Evolutionary conservation across 2,113 vertebrate genomes (phyloP).

Genomic region (Stegostoma tigrinum): DNA sequence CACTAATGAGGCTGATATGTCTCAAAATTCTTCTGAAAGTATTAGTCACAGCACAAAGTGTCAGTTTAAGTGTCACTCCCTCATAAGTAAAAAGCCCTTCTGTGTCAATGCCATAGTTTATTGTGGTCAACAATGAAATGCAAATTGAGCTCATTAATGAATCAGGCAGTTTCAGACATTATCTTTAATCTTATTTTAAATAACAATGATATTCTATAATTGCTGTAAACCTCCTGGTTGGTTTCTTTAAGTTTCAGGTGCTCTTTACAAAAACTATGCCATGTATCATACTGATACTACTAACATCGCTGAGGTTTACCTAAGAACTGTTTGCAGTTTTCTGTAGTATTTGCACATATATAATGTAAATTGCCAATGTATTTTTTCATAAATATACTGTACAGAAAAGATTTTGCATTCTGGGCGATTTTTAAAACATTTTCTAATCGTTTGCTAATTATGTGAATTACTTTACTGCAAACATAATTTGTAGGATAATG

Average conservation of each 20-base stretch:
- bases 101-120: background rate
- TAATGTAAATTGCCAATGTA: background rate
- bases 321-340: background rate
- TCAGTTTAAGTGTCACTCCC: background rate
- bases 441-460: background rate
- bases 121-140: background rate
- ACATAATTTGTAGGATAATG: background rate
- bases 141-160: background rate
- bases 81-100: background rate
- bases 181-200: background rate
- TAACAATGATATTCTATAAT: background rate
- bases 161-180: background rate
- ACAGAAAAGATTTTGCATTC: background rate
- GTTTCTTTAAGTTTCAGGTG: background rate
- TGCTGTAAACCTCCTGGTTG: no score
- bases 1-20: constrained; percentile 24
- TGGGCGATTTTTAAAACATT: background rate
- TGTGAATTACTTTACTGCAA: background rate
- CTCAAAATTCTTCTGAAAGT: background rate
- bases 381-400: background rate
- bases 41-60: constrained; percentile 17
- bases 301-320: background rate
- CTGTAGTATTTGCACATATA: background rate
- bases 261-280: background rate
- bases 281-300: background rate